Conservation (phyloP, 1,140 invertebrate genomes). For the Heliothis subflexa region DNA sequence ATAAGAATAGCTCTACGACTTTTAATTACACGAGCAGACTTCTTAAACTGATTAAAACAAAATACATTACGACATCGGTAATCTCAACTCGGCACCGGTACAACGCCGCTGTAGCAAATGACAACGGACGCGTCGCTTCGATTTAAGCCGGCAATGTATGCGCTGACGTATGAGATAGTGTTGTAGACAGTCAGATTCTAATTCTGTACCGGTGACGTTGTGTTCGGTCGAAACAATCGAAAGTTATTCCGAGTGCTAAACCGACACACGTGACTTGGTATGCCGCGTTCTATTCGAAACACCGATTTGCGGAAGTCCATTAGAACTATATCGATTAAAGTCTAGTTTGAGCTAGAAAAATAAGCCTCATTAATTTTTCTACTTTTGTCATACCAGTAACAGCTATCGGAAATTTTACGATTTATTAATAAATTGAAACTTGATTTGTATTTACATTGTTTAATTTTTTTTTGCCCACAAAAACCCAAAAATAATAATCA, state of each 20-base stretch:
- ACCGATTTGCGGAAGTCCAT: conserved; percentile 65
- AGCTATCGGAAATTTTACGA: too few species aligned
- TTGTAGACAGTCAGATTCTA: conserved; percentile 73
- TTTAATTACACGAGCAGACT: conserved; percentile 18
- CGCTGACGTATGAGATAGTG: conserved; percentile 56
- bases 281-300: conserved; percentile 74
- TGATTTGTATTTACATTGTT: too few species aligned
- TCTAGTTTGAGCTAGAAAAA: neutral
- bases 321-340: conserved; percentile 39
- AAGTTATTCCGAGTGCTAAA: conserved; percentile 81
- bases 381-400: neutral
- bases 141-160: conserved; percentile 52
- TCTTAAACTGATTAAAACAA: conserved; percentile 12
- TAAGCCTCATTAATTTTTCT: neutral
- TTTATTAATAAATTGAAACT: too few species aligned
- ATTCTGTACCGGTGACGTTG: conserved; percentile 76
- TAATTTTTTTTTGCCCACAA: too few species aligned
- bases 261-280: conserved; percentile 72
- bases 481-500: too few species aligned
- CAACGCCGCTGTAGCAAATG: conserved; percentile 43
- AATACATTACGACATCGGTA: conserved; percentile 7
- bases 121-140: conserved; percentile 20
- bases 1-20: neutral
- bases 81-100: neutral
- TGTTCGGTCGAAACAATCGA: conserved; percentile 78